phyloP scores from a whole-genome alignment of 1,140 invertebrate species.

The Cotesia chilonis region DNA sequence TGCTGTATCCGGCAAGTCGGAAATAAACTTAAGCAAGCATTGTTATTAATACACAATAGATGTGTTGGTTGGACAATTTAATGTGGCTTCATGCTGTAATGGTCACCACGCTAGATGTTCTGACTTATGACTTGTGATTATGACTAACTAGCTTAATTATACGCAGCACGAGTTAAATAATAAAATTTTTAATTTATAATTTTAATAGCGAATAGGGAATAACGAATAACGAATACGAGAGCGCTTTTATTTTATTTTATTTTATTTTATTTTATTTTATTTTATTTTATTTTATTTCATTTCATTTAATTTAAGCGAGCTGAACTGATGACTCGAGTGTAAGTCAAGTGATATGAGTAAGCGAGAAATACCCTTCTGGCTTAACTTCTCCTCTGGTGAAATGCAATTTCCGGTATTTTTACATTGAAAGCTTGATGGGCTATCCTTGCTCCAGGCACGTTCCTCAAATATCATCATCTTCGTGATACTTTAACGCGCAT shows the following conservation, averaged over 20 bases:
- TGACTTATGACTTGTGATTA: no score
- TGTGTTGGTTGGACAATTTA: constrained; percentile 9
- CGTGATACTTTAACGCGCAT: not conserved
- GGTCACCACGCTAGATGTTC: not conserved
- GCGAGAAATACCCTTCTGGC: no score
- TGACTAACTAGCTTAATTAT: no score
- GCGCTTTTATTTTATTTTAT: not conserved
- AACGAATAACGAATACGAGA: not conserved
- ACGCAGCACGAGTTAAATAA: not conserved
- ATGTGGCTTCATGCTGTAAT: constrained; percentile 7
- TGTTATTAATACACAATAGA: constrained; percentile 10
- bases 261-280: no score
- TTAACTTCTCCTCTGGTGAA: constrained; percentile 4
- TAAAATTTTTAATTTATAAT: not conserved
- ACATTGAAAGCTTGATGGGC: constrained; percentile 31
- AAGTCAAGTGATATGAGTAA: no score
- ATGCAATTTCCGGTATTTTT: constrained; percentile 34
- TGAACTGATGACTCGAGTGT: no score
- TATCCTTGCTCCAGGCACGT: constrained; percentile 23
- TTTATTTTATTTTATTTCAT: no score
- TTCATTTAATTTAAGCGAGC: no score
- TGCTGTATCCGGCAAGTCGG: constrained; percentile 13
- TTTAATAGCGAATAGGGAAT: not conserved
- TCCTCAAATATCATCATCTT: constrained; percentile 24
- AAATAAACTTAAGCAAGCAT: constrained; percentile 4